A percentile compares a stretch with the other conserved stretches of the same genome.
Evolutionary conservation across 2,888 invertebrate genomes (phyloP).

Genomic region (Orthonychiurus folsomi): DNA sequence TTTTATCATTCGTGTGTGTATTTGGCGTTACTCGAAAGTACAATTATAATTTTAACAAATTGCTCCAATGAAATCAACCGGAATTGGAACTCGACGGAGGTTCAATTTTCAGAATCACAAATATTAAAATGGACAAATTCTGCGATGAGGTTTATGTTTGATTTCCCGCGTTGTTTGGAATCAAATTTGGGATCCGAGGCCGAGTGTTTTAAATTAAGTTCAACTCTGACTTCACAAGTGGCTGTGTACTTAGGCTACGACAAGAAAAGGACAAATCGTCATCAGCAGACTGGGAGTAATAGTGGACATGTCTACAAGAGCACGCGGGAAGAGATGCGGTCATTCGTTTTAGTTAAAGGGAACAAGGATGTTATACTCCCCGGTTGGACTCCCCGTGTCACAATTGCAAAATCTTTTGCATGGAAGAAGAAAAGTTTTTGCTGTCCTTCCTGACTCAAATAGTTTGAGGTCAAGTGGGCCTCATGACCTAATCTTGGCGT

Average conservation of each 20-base stretch:
- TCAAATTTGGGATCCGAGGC: constrained; percentile 30
- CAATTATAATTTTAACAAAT: neutral
- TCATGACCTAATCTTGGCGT: constrained; percentile 45
- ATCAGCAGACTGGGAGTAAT: neutral
- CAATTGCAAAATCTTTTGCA: neutral
- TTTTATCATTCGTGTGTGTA: neutral
- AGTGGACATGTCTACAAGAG: neutral
- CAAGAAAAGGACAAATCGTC: constrained; percentile 7
- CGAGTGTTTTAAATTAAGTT: constrained; percentile 31
- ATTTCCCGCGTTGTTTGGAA: constrained; percentile 29
- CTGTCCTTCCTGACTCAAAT: constrained; percentile 35
- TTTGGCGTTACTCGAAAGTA: neutral
- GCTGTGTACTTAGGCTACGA: constrained; percentile 30
- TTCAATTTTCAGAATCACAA: constrained; percentile 1
- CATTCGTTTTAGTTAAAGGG: neutral
- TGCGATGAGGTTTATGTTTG: constrained; percentile 30
- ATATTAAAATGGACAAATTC: constrained; percentile 25
- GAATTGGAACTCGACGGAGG: neutral
- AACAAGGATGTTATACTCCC: neutral
- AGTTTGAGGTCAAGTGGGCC: constrained; percentile 38
- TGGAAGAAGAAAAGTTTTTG: constrained; percentile 27
- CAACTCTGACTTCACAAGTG: constrained; percentile 21
- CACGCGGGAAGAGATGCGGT: neutral
- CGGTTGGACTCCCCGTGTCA: neutral
- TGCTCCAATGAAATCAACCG: neutral